Evolutionary conservation across 2,113 vertebrate species (phyloP).

Genomic region (Ammodramus savannarum): DNA sequence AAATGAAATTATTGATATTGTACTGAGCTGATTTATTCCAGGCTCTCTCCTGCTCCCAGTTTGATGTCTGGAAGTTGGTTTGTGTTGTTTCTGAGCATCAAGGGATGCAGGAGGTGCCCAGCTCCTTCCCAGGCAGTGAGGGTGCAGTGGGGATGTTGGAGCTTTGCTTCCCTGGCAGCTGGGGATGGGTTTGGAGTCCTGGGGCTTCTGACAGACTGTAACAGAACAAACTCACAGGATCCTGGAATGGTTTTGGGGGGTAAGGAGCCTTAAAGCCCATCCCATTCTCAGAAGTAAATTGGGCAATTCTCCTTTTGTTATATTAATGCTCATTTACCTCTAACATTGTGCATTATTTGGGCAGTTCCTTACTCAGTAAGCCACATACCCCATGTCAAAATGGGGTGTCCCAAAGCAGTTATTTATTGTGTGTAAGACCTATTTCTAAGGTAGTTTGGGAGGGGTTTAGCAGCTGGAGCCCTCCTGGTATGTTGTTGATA

Average conservation of each 20-base stretch:
- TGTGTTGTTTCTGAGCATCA: background rate
- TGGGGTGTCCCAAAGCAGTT: background rate
- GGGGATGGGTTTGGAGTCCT: background rate
- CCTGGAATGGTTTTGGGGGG: background rate
- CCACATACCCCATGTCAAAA: background rate
- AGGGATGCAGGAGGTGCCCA: background rate
- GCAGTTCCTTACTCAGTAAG: background rate
- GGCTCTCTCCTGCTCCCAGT: accelerated
- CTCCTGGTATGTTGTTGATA: accelerated
- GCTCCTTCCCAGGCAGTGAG: background rate
- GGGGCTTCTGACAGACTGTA: background rate
- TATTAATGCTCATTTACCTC: background rate
- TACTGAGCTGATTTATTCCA: background rate
- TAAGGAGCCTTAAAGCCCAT: background rate
- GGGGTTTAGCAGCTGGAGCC: accelerated
- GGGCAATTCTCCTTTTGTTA: accelerated
- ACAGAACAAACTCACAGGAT: background rate
- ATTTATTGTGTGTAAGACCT: background rate
- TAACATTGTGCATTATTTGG: accelerated
- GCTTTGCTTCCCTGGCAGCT: background rate
- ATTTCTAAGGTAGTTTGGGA: background rate
- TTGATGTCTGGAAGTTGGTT: accelerated
- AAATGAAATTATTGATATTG: background rate
- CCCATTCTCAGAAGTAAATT: background rate
- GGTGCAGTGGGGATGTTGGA: background rate